Base-by-base conservation (phyloP, 1,140 invertebrate genomes). In the Aphaenogaster ashmeadi region DNA sequence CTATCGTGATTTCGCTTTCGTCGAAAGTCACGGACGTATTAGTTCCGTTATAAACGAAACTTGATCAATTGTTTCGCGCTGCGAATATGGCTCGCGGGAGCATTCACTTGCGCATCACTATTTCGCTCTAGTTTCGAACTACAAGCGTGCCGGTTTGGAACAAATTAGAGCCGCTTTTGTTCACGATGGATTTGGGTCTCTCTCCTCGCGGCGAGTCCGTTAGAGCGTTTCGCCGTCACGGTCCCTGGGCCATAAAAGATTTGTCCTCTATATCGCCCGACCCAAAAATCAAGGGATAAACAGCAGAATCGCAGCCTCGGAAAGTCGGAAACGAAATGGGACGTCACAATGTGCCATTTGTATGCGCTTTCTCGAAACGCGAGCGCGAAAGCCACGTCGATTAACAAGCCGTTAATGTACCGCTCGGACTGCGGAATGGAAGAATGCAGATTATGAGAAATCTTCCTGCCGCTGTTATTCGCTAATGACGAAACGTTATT, bases 211-310 rank as follows among this genome's bases (percentile, higher is more conserved):
- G 41, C 44, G 33, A 72, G 41, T 74, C 89, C 79, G 69, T 90
- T 90, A 90, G 86, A 90, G 66, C 79, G 79, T 90, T 90, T 88
- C 88, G 56, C 60, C 88, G 89, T 90, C 89, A 90, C 74, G 89
- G 88, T 90, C 79, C 54, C 60, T n/a, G 85, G 66, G 62, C 79
- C 86, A 75, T 77, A 80, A 90, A 54, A 80, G 79, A 90, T 90
- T 80, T 79, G 79, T 83, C 77, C 78, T 83, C 78, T 90, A 77
- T 77, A 50, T 69, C 62, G 44, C 7, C 54, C 56, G 88, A 88
- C 67, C 69, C 60, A 62, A 90, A 90, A 90, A 77, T 58, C 52
- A 67, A 60, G 33, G 38, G 54, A 79, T 78, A 54, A 27, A 62
- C 27, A 50, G 15, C 27, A 47, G 54, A 77, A 83, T 83, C 52